A percentile compares a stretch with the other conserved stretches of the same genome.
Evolutionary conservation across 2,113 vertebrate species (phyloP).

Genomic region (Xerus inauris): DNA sequence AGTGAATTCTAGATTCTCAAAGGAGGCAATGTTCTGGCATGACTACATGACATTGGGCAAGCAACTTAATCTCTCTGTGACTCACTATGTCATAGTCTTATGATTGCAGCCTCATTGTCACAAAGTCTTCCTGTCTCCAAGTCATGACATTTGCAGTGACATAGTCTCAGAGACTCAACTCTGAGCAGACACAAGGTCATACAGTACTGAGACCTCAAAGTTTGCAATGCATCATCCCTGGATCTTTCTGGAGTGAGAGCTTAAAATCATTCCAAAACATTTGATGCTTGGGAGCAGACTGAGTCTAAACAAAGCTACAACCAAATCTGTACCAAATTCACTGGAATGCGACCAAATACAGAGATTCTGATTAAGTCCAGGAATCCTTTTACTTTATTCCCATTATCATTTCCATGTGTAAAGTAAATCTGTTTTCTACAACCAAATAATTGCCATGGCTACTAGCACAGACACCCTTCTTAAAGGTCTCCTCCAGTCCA

Average conservation of each 20-base stretch:
- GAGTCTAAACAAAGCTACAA: not conserved
- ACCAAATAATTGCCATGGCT: not conserved
- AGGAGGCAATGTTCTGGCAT: fast-evolving
- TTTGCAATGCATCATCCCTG: not conserved
- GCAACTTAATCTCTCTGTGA: not conserved
- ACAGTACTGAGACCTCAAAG: not conserved
- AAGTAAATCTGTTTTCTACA: not conserved
- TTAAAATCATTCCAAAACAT: not conserved
- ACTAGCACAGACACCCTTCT: not conserved
- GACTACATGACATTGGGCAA: not conserved
- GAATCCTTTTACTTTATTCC: not conserved
- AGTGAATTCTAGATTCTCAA: not conserved
- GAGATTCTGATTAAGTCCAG: not conserved
- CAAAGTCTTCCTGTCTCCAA: not conserved
- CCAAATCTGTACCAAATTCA: not conserved
- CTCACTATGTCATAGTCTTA: not conserved
- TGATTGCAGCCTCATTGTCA: not conserved
- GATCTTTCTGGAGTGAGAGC: not conserved
- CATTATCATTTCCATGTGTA: not conserved
- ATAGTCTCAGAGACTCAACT: not conserved
- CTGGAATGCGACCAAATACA: not conserved
- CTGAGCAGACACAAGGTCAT: not conserved
- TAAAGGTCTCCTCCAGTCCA: not conserved
- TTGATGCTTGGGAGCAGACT: not conserved
- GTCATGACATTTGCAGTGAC: not conserved